A percentile compares a stretch with the other conserved stretches of the same genome.
Evolutionary conservation across 2,888 invertebrate species (phyloP).

Genomic region (Eupithecia pulchellata): DNA sequence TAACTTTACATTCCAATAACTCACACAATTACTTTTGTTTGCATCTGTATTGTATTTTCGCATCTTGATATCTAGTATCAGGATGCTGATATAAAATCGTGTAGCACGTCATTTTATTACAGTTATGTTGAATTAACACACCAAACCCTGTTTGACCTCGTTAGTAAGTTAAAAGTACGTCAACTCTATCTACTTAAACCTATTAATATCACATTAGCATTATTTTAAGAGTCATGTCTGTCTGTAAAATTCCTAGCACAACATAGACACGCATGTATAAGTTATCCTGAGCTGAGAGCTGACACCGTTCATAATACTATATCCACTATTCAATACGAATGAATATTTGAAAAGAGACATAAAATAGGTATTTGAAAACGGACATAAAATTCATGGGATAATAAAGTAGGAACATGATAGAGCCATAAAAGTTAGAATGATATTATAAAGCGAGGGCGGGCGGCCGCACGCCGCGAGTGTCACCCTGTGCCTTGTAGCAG

Average conservation of each 20-base stretch:
- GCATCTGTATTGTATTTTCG: neutral
- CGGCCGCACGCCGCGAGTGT: too few relatives aligned
- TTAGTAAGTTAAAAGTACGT: neutral
- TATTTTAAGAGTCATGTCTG: neutral
- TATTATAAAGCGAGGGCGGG: slow-evolving; percentile 52
- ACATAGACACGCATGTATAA: too few relatives aligned
- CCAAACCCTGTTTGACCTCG: neutral
- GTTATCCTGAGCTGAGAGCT: neutral
- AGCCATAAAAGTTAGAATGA: slow-evolving; percentile 57
- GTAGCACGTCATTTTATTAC: too few relatives aligned
- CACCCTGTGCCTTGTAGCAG: too few relatives aligned
- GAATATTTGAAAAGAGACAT: slow-evolving; percentile 45
- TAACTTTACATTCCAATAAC: neutral
- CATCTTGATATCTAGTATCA: neutral
- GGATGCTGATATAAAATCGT: too few relatives aligned
- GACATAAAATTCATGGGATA: slow-evolving; percentile 46
- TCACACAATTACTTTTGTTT: neutral
- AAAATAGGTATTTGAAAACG: slow-evolving; percentile 45
- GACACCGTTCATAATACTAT: slow-evolving; percentile 6
- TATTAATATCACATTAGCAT: neutral
- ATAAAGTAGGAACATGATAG: slow-evolving; percentile 53
- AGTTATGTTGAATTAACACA: neutral
- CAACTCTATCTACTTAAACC: neutral
- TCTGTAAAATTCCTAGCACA: neutral
- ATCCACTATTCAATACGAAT: slow-evolving; percentile 29